Conservation (phyloP, 2,888 invertebrate species). For the Anaspis maculata region DNA sequence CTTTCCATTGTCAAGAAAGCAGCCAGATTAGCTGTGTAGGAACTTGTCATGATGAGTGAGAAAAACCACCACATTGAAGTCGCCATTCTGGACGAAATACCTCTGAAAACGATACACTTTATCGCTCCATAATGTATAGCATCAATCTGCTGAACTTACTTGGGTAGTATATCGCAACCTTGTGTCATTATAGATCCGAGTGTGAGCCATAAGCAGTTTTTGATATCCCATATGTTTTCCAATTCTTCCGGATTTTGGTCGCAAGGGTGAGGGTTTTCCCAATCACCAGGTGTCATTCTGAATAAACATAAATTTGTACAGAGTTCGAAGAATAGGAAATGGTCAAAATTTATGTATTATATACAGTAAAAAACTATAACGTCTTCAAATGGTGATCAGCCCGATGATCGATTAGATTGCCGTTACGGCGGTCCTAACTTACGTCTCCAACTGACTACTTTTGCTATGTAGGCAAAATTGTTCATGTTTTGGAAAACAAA, state of each 20-base stretch:
- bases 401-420: too few species aligned
- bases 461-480: too few species aligned
- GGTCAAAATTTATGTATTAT: too few species aligned
- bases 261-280: conserved; percentile 91
- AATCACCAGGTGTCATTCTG: conserved; percentile 83
- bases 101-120: conserved; percentile 50
- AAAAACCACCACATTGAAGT: conserved; percentile 93
- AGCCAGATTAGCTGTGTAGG: conserved; percentile 90
- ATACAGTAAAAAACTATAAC: too few species aligned
- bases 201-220: conserved; percentile 90
- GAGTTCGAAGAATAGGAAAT: too few species aligned
- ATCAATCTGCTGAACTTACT: conserved; percentile 51
- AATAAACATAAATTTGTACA: too few species aligned
- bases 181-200: conserved; percentile 90
- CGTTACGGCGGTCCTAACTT: too few species aligned
- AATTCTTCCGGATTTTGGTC: conserved; percentile 77
- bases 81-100: conserved; percentile 79
- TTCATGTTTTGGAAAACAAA: too few species aligned
- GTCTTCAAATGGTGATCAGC: too few species aligned
- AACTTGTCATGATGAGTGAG: conserved; percentile 78
- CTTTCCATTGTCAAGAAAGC: conserved; percentile 86
- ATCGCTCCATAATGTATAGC: too few species aligned
- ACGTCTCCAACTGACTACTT: too few species aligned
- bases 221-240: conserved; percentile 82
- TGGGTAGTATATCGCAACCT: conserved; percentile 86